Conservation (phyloP, 2,888 invertebrate genomes). For the Plagodis pulveraria region DNA sequence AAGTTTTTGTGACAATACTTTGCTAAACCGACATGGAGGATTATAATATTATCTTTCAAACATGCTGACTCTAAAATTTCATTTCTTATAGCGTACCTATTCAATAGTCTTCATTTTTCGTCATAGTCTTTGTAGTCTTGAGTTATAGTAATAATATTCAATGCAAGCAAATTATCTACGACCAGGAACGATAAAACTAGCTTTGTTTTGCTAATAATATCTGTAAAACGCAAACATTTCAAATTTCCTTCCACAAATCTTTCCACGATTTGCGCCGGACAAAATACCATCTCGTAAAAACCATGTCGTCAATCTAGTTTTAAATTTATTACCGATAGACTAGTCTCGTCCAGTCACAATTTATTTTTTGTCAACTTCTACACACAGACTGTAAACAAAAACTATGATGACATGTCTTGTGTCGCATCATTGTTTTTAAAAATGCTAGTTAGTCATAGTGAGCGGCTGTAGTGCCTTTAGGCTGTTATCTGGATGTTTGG, state of each 20-base stretch:
- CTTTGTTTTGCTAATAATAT: constrained; percentile 13
- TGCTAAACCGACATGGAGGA: too few species aligned
- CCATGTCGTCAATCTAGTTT: constrained; percentile 33
- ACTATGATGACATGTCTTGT: constrained; percentile 21
- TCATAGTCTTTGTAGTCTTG: background rate
- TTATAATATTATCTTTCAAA: too few species aligned
- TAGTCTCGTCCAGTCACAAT: constrained; percentile 23
- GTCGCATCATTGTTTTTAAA: constrained; percentile 19
- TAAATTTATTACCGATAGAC: constrained; percentile 28
- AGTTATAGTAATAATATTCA: background rate
- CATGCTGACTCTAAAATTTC: too few species aligned
- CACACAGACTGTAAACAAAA: constrained; percentile 18
- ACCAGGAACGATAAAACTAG: constrained; percentile 13
- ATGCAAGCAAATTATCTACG: constrained; percentile 7
- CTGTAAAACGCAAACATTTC: constrained; percentile 1
- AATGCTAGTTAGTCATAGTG: constrained; percentile 13
- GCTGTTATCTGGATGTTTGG: constrained; percentile 21
- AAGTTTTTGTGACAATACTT: too few species aligned
- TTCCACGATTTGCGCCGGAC: constrained; percentile 24
- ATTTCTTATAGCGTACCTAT: too few species aligned
- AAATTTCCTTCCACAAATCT: constrained; percentile 22
- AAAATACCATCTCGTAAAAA: constrained; percentile 24
- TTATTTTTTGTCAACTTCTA: constrained; percentile 22
- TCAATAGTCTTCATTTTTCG: too few species aligned
- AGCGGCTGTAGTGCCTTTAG: constrained; percentile 6